A percentile compares a stretch with the other conserved stretches of the same genome.
phyloP scores from a whole-genome alignment of 2,797 vertebrate genomes.

The Enteromius paludinosus region DNA sequence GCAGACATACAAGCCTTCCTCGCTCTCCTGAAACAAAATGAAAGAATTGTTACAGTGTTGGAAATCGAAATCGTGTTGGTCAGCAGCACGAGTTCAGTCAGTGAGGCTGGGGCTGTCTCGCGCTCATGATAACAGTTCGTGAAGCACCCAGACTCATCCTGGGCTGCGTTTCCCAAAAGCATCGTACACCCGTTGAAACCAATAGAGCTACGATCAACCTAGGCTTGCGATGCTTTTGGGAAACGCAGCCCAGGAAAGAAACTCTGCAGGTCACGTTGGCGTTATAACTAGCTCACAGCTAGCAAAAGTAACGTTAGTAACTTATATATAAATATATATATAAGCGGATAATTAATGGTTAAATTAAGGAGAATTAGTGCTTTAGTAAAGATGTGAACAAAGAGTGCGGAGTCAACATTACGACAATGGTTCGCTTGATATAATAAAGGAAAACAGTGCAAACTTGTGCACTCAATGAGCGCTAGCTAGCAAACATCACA shows the following conservation, averaged over 20 bases:
- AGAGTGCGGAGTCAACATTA: constrained; percentile 12
- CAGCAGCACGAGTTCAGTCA: background rate
- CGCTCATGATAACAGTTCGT: background rate
- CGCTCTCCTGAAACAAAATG: constrained; percentile 84
- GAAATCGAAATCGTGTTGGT: background rate
- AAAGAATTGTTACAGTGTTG: constrained; percentile 10
- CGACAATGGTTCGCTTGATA: constrained; percentile 15
- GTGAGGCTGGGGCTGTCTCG: background rate
- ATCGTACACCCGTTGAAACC: too few relatives aligned
- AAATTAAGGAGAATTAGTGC: background rate
- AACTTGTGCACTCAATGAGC: constrained; percentile 17
- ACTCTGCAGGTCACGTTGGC: constrained; percentile 1
- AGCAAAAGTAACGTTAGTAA: background rate
- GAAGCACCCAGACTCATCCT: background rate
- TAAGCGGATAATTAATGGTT: background rate
- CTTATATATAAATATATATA: background rate
- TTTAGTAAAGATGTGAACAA: background rate
- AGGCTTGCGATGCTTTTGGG: too few relatives aligned
- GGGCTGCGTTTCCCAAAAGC: too few relatives aligned
- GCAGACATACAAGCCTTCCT: constrained; percentile 95
- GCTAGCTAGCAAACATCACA: constrained; percentile 17
- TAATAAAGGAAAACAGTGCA: constrained; percentile 8
- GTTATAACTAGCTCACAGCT: background rate
- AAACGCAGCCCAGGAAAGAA: background rate
- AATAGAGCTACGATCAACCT: too few relatives aligned